phyloP scores from a whole-genome alignment of 2,888 invertebrate genomes.

The Notodonta ziczac region DNA sequence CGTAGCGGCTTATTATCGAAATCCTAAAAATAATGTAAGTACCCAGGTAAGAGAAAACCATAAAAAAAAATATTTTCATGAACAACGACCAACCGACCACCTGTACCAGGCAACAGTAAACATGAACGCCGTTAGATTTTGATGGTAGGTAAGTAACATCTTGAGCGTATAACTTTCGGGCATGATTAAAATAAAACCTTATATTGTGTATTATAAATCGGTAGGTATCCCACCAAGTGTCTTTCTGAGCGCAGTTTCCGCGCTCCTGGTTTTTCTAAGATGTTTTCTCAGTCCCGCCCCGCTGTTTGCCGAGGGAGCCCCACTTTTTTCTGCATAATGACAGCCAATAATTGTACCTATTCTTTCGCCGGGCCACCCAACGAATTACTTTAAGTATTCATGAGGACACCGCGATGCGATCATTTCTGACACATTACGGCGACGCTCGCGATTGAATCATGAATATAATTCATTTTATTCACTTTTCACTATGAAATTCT shows the following conservation, averaged over 20 bases:
- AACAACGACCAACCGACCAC: no score
- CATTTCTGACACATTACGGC: conserved; percentile 40
- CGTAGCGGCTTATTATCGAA: no score
- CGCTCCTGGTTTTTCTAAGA: conserved; percentile 21
- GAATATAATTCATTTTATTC: conserved; percentile 28
- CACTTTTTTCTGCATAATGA: conserved; percentile 51
- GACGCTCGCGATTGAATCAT: conserved; percentile 28
- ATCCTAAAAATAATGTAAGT: no score
- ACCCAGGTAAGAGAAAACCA: no score
- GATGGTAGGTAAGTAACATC: no score
- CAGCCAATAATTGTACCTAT: conserved; percentile 46
- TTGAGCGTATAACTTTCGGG: no score
- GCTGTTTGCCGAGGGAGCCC: conserved; percentile 39
- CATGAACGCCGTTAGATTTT: no score
- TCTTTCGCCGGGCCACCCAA: conserved; percentile 24
- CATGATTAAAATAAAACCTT: no score
- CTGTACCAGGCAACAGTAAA: no score
- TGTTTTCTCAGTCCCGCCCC: conserved; percentile 37
- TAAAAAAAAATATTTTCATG: no score
- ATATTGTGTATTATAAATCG: no score
- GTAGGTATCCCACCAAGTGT: conserved; percentile 8
- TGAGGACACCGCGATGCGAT: conserved; percentile 25
- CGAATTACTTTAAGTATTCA: conserved; percentile 43
- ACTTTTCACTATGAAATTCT: conserved; percentile 17
- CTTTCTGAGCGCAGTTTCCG: conserved; percentile 10